Evolutionary conservation across 2,113 vertebrate species (phyloP).

Genomic region (Eira barbara): DNA sequence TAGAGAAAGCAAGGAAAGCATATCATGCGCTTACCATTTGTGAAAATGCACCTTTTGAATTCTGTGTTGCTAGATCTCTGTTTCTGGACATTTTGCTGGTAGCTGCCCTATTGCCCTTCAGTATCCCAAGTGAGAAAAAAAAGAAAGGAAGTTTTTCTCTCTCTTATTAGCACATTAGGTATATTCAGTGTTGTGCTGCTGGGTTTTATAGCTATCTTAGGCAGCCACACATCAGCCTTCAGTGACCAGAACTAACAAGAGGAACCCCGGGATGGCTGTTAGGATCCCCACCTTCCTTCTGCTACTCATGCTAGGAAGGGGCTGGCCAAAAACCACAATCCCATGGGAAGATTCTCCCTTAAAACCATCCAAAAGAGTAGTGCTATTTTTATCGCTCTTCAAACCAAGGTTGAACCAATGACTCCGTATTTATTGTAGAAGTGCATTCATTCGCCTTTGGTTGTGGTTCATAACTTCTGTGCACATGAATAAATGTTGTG

Average conservation of each 20-base stretch:
- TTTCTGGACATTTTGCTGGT: slow-evolving; percentile 10
- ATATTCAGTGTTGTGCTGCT: neutral
- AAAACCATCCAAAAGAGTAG: neutral
- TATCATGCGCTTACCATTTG: neutral
- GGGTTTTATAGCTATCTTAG: neutral
- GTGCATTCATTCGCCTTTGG: slow-evolving; percentile 18
- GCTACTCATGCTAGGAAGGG: neutral
- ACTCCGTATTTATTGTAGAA: neutral
- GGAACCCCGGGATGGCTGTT: neutral
- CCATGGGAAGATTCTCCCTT: neutral
- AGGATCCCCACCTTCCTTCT: neutral
- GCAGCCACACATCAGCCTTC: neutral
- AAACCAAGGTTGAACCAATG: neutral
- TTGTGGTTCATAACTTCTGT: neutral
- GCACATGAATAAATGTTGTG: neutral
- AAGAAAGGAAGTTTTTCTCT: neutral
- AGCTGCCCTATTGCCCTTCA: neutral
- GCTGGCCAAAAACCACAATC: neutral
- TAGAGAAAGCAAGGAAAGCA: slow-evolving; percentile 13
- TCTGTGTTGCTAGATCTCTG: neutral
- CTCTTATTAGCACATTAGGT: neutral
- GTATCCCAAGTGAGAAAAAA: neutral
- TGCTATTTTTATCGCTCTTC: neutral
- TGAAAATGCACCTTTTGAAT: neutral
- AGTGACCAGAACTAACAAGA: slow-evolving; percentile 31